Base-by-base conservation (phyloP, 2,888 invertebrate species). In the Drosophila robusta region DNA sequence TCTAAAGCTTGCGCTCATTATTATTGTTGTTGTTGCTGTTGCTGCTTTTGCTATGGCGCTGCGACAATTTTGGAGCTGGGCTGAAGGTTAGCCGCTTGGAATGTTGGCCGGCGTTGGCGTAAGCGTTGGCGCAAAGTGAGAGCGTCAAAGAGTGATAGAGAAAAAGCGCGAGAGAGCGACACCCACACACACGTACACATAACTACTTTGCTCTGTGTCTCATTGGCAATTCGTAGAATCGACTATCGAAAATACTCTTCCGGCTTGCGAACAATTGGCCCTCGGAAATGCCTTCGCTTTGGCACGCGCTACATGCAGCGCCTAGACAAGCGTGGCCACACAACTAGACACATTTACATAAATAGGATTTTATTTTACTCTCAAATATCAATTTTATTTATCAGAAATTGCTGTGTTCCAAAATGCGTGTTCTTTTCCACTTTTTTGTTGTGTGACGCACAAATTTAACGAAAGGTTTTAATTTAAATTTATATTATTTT, bases 51-150 rank as follows among this genome's bases (percentile, higher is more conserved):
- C 29, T 58, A 16, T 55, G 22, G 45, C 39, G 55, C 54, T 70
- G 73, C 65, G 83, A 80, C 80, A 86, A 70, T 86, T 71, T 81
- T 67, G 75, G 71, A 86, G 80, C 65, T 87, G 78, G 66, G 57
- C 75, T 80, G 81, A 81, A 81, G 81, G 81, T 81, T 81, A 81
- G 81, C 74, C 75, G 86, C 66, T 82, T 76, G 86, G 80, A 80
- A 80, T 80, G 83, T 55, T 86, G 80, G 73, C 73, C 70, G 80
- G 83, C 77, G 86, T 80, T 80, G 78, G 78, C 79, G 78, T 72
- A 42, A 62, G 74, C 72, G 77, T 75, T 77, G 74, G 72, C 74
- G 76, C 70, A 54, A 42, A 39, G 39, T 60, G 38, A 36, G 36
- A 60, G 63, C 60, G 18, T 16, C 47, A 49, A 44, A 57, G 70